A percentile compares a stretch with the other conserved stretches of the same genome.
phyloP scores from a whole-genome alignment of 2,797 vertebrate genomes.

The Acropternis orthonyx region DNA sequence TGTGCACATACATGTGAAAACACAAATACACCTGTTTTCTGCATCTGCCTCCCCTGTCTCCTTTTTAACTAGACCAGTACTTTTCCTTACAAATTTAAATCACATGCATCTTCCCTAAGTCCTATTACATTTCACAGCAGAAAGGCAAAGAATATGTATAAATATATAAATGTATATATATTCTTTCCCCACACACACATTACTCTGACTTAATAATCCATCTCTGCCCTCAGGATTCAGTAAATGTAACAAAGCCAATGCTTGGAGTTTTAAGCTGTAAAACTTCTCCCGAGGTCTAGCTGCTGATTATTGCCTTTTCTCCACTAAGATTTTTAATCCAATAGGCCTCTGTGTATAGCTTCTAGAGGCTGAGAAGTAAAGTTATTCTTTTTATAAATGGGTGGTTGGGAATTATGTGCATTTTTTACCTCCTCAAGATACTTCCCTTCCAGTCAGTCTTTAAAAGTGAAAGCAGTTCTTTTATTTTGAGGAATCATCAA shows the following conservation, averaged over 20 bases:
- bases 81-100: not conserved
- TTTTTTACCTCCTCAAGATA: not conserved
- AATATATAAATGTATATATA: not conserved
- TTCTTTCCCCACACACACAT: fast-evolving
- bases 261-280: not conserved
- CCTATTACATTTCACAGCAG: not conserved
- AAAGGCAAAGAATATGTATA: not conserved
- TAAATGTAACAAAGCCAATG: not conserved
- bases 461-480: not conserved
- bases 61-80: not conserved
- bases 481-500: slow-evolving; percentile 6
- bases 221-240: not conserved
- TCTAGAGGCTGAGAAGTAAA: not conserved
- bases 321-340: not conserved
- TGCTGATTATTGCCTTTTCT: not conserved
- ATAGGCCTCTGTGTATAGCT: not conserved
- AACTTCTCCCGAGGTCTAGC: not conserved
- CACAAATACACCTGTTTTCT: not conserved
- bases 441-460: not conserved
- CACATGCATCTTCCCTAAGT: not conserved
- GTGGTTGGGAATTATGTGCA: not conserved
- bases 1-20: fast-evolving
- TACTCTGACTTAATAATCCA: not conserved
- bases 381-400: not conserved
- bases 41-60: not conserved